Evolutionary conservation across 1,140 invertebrate species (phyloP).

Genomic region (Lanistes nyassanus): DNA sequence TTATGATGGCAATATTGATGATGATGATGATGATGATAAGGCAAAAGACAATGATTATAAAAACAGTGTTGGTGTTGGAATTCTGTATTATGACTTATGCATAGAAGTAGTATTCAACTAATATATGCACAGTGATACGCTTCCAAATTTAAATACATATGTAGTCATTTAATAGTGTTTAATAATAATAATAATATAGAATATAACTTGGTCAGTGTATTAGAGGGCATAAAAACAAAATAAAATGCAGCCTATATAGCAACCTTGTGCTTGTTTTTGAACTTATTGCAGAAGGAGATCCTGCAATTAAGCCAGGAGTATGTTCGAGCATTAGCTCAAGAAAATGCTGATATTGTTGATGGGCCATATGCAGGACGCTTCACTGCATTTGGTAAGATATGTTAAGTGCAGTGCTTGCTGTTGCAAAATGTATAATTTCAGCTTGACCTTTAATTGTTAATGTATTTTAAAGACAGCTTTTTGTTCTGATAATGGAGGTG

Average conservation of each 20-base stretch:
- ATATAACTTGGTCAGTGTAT: no score
- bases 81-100: no score
- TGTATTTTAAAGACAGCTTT: neutral
- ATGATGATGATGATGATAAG: neutral
- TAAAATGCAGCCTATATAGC: no score
- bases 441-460: neutral
- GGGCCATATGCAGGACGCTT: conserved; percentile 62
- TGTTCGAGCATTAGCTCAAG: conserved; percentile 55
- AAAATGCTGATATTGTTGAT: conserved; percentile 58
- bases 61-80: neutral
- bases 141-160: no score
- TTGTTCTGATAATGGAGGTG: neutral
- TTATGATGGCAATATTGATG: no score
- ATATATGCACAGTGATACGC: no score
- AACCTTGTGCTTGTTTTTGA: no score
- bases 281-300: conserved; percentile 56
- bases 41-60: neutral
- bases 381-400: conserved; percentile 59
- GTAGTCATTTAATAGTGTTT: neutral
- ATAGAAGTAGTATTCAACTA: no score
- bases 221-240: no score
- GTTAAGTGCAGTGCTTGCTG: neutral
- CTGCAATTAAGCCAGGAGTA: conserved; percentile 61
- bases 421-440: neutral
- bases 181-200: neutral